Evolutionary conservation across 2,797 vertebrate genomes (phyloP), one percentile per base, ranked within the genome.

Genomic region (Pseudochromis fuscus): DNA sequence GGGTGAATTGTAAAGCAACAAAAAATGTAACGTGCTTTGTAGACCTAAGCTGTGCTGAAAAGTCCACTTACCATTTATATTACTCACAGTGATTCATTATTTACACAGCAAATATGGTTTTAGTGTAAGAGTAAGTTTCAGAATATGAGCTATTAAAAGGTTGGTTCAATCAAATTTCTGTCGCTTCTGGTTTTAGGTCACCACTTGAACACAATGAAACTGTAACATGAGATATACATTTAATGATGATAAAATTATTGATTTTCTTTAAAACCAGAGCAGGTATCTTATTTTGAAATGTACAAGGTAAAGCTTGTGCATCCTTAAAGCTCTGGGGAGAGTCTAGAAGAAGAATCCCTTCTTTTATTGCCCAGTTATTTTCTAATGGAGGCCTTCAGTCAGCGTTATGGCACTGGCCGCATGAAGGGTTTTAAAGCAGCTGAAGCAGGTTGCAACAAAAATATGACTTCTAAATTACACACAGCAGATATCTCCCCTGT

Each of bases 401-500:
- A 50, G 4, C 4, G 7, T 60, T 46, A 25, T 23, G 42, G 11
- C 38, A 61, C 24, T 21, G 23, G 44, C 28, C 70, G 48, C 53
- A 46, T 18, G 42, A 3, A 64, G 35, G 33, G 8, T 35, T 67
- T 82, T 63, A 79, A 38, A 21, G n/a, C 28, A 28, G 7, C 40
- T 25, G 38, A 45, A 53, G 45, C 46, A 69, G 23, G 30, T 35
- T 37, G 50, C 11, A 46, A n/a, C 15, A 13, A 37, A 57, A 72
- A 59, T 21, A 21, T 42, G 19, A 19, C 58, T 58, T 70, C 27
- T 55, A 27, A 53, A 61, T 33, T 7, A 49, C 62, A 45, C 1
- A 33, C 62, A 75, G 50, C 70, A 75, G n/a, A 58, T 66, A 44
- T 53, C 13, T 15, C 25, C n/a, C 4, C 27, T 56, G n/a, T 57